phyloP scores from a whole-genome alignment of 2,888 invertebrate species.

The Pollenia amentaria region DNA sequence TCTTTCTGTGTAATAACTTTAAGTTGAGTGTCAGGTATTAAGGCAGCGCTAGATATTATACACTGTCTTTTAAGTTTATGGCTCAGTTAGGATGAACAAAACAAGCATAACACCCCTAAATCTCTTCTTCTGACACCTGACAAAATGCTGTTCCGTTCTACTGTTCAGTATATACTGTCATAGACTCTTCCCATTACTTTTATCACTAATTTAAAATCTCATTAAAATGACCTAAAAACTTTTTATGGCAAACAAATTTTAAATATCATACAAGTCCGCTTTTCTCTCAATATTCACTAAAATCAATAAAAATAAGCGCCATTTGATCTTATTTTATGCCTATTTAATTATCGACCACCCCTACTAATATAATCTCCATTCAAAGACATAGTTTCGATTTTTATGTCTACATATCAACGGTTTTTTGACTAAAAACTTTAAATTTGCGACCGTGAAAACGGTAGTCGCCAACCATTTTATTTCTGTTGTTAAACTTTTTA shows the following conservation, averaged over 20 bases:
- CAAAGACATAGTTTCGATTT: constrained; percentile 10
- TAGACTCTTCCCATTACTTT: neutral
- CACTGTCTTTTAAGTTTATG: too few relatives aligned
- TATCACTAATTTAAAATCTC: neutral
- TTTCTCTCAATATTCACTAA: neutral
- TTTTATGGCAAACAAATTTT: constrained; percentile 2
- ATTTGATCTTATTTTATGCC: constrained; percentile 51
- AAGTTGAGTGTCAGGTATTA: too few relatives aligned
- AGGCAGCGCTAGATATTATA: too few relatives aligned
- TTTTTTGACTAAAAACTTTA: constrained; percentile 5
- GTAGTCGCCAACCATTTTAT: constrained; percentile 40
- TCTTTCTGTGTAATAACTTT: too few relatives aligned
- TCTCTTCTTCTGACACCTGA: too few relatives aligned
- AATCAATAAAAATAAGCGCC: constrained; percentile 49
- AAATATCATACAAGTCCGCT: neutral
- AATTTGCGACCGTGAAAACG: constrained; percentile 7
- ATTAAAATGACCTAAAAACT: neutral
- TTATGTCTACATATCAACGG: constrained; percentile 20
- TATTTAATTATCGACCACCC: constrained; percentile 49
- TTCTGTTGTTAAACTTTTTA: constrained; percentile 41
- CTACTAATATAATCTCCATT: neutral
- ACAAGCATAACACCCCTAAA: too few relatives aligned
- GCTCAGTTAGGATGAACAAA: too few relatives aligned
- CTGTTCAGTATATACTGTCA: too few relatives aligned
- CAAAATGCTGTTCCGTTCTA: too few relatives aligned